phyloP scores from a whole-genome alignment of 2,888 invertebrate species.

The Diarsia rubi region DNA sequence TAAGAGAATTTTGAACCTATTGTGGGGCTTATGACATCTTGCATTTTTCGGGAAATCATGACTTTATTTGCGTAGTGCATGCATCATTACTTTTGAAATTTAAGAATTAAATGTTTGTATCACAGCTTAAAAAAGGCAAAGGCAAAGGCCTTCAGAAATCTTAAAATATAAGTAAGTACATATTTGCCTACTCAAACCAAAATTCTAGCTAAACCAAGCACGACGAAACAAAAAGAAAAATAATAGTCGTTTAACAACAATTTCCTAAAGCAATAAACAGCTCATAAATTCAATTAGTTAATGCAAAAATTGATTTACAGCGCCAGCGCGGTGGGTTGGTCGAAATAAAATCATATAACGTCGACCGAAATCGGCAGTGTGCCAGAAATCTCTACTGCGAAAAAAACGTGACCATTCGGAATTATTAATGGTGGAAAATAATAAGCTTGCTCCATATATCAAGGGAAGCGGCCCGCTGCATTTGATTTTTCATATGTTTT shows the following conservation, averaged over 20 bases:
- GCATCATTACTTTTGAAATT: background rate
- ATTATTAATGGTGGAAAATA: slow-evolving; percentile 89
- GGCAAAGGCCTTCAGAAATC: background rate
- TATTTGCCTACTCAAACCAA: background rate
- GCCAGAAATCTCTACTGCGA: slow-evolving; percentile 82
- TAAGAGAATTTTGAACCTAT: slow-evolving; percentile 37
- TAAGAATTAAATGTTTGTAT: no score
- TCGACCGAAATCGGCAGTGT: slow-evolving; percentile 80
- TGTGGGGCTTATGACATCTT: slow-evolving; percentile 40
- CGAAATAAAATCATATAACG: slow-evolving; percentile 83
- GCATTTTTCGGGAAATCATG: slow-evolving; percentile 7
- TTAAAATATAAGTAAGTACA: background rate
- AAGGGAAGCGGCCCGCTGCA: slow-evolving; percentile 74
- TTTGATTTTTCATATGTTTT: slow-evolving; percentile 88
- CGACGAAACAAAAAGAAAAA: slow-evolving; percentile 67
- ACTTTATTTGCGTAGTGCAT: slow-evolving; percentile 1
- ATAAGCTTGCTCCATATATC: slow-evolving; percentile 85
- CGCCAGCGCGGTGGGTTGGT: slow-evolving; percentile 74
- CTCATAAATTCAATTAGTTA: slow-evolving; percentile 89
- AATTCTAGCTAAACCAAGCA: slow-evolving; percentile 45
- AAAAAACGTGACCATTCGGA: slow-evolving; percentile 81
- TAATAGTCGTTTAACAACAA: slow-evolving; percentile 86
- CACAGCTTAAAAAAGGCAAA: no score
- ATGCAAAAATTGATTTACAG: slow-evolving; percentile 89
- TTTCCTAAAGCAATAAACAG: slow-evolving; percentile 88